A percentile compares a stretch with the other conserved stretches of the same genome.
These are phyloP conservation scores for Pelodytes ibericus DNA, from an alignment of 2,797 vertebrate genomes.

Conservation along the genomic window DNA sequence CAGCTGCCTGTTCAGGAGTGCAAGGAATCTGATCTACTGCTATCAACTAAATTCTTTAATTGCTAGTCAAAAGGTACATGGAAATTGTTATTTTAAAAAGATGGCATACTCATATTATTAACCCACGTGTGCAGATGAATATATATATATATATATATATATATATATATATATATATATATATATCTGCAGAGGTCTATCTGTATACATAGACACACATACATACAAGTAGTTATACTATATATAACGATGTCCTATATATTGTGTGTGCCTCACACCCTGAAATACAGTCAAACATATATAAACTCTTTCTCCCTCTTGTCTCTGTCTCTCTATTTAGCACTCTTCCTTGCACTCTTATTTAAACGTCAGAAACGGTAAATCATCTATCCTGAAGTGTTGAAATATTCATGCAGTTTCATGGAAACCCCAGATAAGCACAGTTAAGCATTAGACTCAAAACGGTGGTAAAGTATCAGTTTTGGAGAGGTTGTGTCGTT, in stretches of 20 bases:
- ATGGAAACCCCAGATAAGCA: conserved; percentile 55
- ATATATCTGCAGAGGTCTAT: no score
- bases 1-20: conserved; percentile 76
- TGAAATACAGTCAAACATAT: no score
- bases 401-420: conserved; percentile 68
- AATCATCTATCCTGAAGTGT: conserved; percentile 66
- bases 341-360: conserved; percentile 64
- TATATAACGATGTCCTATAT: no score
- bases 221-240: no score
- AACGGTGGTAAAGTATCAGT: conserved; percentile 63
- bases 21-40: conserved; percentile 63
- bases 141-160: neutral
- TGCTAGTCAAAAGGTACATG: conserved; percentile 34
- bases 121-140: neutral
- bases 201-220: neutral
- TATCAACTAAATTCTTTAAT: conserved; percentile 38
- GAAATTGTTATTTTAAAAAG: conserved; percentile 19
- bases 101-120: neutral
- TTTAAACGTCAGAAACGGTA: conserved; percentile 64
- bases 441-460: conserved; percentile 64
- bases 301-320: no score
- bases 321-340: conserved; percentile 12
- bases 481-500: conserved; percentile 65
- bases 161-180: neutral
- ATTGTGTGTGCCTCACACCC: no score